A percentile compares a stretch with the other conserved stretches of the same genome.
Evolutionary conservation across 2,113 vertebrate genomes (phyloP).

Genomic region (Neotoma lepida): DNA sequence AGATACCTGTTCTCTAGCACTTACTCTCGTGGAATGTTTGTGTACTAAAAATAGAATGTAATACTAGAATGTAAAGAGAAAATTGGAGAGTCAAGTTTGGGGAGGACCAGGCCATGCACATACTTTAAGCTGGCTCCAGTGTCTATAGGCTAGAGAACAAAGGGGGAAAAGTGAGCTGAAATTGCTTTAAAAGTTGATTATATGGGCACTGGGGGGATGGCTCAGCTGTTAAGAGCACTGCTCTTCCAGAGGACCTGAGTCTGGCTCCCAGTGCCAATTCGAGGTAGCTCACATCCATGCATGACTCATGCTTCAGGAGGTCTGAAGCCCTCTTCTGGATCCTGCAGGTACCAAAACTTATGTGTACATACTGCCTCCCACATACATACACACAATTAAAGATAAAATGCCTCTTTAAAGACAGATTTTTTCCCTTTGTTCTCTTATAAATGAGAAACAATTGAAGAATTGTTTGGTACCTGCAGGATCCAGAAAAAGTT

Average conservation of each 20-base stretch:
- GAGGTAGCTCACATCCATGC: neutral
- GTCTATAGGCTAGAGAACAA: neutral
- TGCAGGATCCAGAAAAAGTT: neutral
- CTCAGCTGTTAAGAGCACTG: neutral
- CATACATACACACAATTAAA: neutral
- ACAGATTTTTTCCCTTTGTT: neutral
- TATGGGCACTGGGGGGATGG: neutral
- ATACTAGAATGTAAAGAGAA: neutral
- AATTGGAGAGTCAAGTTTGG: neutral
- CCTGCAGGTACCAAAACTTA: neutral
- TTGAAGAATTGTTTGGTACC: too few relatives aligned
- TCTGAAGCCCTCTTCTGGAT: neutral
- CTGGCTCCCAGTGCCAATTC: too few relatives aligned
- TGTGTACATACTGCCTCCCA: too few relatives aligned
- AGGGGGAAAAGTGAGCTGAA: neutral
- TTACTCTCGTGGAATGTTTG: neutral
- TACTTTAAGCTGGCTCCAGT: neutral
- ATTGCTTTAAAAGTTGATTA: neutral
- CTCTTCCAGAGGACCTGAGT: neutral
- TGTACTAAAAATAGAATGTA: neutral
- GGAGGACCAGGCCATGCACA: neutral
- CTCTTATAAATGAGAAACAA: neutral
- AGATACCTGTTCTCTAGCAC: neutral
- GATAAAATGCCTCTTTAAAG: neutral
- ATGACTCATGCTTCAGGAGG: neutral